phyloP scores from a whole-genome alignment of 2,113 vertebrate species.

The Suricata suricatta region DNA sequence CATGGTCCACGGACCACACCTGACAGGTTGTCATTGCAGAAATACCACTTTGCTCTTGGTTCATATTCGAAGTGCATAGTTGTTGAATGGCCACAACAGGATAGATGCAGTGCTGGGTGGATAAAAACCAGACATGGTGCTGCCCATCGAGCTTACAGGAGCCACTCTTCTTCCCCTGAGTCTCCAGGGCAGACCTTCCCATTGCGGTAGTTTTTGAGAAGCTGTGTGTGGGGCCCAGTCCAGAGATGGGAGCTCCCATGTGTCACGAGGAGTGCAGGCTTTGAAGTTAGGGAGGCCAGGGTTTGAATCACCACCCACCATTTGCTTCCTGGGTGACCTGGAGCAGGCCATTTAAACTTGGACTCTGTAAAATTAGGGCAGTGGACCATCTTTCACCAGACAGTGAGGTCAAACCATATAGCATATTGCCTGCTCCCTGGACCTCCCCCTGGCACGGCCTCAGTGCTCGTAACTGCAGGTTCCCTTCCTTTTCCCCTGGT shows the following conservation, averaged over 20 bases:
- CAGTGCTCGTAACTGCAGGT: background rate
- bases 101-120: background rate
- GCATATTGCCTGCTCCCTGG: rapidly evolving
- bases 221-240: background rate
- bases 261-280: background rate
- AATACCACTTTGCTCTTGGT: background rate
- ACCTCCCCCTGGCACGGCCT: background rate
- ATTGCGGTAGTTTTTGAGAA: background rate
- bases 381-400: background rate
- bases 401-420: background rate
- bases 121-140: background rate
- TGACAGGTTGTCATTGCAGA: background rate
- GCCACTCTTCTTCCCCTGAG: background rate
- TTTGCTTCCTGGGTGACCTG: background rate
- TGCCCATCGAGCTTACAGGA: background rate
- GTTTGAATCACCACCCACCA: background rate
- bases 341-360: background rate
- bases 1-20: background rate
- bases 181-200: background rate
- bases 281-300: background rate
- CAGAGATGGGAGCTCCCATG: background rate
- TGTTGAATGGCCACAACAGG: background rate
- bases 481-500: background rate
- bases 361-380: background rate
- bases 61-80: background rate